phyloP scores from a whole-genome alignment of 1,140 invertebrate species.

The Mycetomoellerius zeteki region DNA sequence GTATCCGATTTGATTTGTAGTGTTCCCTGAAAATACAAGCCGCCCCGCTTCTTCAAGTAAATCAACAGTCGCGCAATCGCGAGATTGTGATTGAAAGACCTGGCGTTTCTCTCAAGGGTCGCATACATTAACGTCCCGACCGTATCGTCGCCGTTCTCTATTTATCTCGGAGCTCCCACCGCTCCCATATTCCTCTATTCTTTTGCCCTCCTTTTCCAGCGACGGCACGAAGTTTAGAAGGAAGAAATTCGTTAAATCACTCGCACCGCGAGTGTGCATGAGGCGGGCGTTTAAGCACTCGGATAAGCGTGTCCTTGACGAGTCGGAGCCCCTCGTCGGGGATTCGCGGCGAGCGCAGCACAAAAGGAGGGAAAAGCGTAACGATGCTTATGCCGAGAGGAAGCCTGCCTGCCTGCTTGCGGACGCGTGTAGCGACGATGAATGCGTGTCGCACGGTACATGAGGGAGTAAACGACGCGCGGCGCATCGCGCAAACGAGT shows the following conservation, averaged over 20 bases:
- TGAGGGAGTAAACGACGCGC: conserved; percentile 12
- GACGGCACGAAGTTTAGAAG: background rate
- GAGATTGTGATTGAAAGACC: conserved; percentile 28
- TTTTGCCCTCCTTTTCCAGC: background rate
- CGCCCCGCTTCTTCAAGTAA: background rate
- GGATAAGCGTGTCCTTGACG: conserved; percentile 64
- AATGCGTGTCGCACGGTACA: conserved; percentile 28
- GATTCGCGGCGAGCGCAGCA: conserved; percentile 58
- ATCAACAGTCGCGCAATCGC: conserved; percentile 13
- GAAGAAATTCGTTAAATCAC: conserved; percentile 41
- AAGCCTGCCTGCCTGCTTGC: background rate
- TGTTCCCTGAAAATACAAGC: conserved; percentile 1
- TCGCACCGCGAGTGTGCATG: background rate
- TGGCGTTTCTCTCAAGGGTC: background rate
- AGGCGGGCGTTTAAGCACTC: conserved; percentile 55
- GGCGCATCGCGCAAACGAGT: background rate
- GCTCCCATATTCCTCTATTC: background rate
- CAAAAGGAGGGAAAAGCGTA: conserved; percentile 56
- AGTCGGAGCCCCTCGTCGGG: conserved; percentile 39
- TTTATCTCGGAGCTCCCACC: background rate
- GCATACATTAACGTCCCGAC: background rate
- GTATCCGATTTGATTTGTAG: background rate
- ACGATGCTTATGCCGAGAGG: conserved; percentile 8
- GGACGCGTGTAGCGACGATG: conserved; percentile 2
- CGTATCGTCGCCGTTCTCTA: background rate